Percentiles rank a stretch among this genome's conserved stretches.
Conservation (phyloP, 2,888 invertebrate genomes). For the Rotaria macrura region DNA sequence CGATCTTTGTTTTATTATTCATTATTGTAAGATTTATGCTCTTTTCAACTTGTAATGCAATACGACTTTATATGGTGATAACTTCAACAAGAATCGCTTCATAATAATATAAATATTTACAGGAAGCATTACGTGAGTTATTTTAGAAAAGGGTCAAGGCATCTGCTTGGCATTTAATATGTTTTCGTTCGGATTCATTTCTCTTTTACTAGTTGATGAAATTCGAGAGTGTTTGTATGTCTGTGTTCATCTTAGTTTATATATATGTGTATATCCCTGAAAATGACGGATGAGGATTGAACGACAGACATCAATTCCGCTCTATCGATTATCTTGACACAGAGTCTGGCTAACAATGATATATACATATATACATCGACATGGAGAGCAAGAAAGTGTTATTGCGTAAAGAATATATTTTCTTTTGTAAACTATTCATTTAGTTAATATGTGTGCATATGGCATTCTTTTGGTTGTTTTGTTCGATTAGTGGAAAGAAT, state of each 20-base stretch:
- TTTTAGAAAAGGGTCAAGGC: background rate
- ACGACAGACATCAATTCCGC: background rate
- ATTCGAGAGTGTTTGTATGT: background rate
- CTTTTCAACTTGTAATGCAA: background rate
- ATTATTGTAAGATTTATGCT: background rate
- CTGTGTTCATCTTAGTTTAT: background rate
- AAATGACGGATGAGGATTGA: slow-evolving; percentile 1
- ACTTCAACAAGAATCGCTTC: background rate
- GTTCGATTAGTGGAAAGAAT: background rate
- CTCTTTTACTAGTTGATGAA: background rate
- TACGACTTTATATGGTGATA: background rate
- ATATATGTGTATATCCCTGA: background rate
- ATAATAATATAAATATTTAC: slow-evolving; percentile 8
- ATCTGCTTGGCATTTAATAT: background rate
- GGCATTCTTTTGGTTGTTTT: background rate
- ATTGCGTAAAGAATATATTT: background rate
- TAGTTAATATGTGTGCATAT: too few species aligned
- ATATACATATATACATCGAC: background rate
- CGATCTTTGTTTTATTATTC: background rate
- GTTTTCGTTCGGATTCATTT: background rate
- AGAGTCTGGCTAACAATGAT: background rate
- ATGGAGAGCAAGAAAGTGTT: background rate
- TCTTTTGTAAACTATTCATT: background rate
- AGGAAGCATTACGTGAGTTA: background rate
- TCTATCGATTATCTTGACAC: background rate